Evolutionary conservation across 2,888 invertebrate genomes (phyloP).

Genomic region (Nasonovia ribisnigri): DNA sequence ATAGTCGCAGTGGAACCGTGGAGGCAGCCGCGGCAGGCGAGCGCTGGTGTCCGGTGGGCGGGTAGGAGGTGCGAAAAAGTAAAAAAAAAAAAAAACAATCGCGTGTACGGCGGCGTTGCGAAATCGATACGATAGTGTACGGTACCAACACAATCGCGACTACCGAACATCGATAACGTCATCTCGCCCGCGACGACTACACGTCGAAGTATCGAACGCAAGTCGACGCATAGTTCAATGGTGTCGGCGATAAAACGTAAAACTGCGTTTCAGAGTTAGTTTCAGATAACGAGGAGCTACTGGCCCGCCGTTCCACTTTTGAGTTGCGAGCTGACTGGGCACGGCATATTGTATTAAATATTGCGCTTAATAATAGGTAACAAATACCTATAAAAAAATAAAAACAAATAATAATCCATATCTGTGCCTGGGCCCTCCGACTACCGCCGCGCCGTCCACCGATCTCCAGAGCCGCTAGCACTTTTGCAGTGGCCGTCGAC

Average conservation of each 20-base stretch:
- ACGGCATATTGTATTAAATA: neutral
- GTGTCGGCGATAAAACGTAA: neutral
- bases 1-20: neutral
- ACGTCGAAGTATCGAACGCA: neutral
- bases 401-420: neutral
- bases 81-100: too few species aligned
- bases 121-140: neutral
- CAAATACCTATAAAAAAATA: neutral
- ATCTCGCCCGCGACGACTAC: neutral
- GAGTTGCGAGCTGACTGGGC: neutral
- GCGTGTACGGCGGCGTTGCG: too few species aligned
- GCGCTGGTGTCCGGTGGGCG: neutral
- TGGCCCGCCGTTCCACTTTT: neutral
- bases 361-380: neutral
- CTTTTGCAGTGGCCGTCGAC: neutral
- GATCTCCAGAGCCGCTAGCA: neutral
- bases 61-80: neutral
- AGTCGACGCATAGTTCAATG: neutral
- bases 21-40: neutral
- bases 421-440: neutral
- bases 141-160: neutral
- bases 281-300: neutral
- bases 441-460: neutral
- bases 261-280: neutral
- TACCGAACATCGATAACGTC: neutral